Conservation (phyloP, 2,888 invertebrate genomes). For the Abrostola tripartita region DNA sequence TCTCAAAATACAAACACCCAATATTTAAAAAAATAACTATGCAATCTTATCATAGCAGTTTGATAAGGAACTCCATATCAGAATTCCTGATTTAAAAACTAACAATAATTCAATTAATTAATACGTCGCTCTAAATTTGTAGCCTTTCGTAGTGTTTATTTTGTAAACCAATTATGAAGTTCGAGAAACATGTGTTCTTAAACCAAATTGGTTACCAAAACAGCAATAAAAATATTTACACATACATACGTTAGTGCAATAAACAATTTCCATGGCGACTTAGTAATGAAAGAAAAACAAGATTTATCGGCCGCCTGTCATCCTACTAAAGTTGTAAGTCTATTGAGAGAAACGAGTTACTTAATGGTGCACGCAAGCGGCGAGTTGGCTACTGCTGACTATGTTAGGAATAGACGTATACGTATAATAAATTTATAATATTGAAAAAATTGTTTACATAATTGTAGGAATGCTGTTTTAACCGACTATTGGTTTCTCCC, state of each 20-base stretch:
- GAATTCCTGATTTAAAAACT: neutral
- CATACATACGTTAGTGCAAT: constrained; percentile 28
- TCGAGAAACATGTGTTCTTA: constrained; percentile 1
- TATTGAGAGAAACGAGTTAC: constrained; percentile 31
- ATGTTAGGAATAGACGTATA: constrained; percentile 2
- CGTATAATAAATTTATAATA: neutral
- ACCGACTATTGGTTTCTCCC: too few relatives aligned
- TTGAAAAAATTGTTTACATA: neutral
- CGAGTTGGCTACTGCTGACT: constrained; percentile 3
- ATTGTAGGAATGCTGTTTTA: too few relatives aligned
- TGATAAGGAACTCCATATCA: neutral
- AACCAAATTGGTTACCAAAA: constrained; percentile 23
- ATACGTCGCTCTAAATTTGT: neutral
- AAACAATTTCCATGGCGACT: constrained; percentile 33
- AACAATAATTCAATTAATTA: neutral
- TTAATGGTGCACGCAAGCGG: constrained; percentile 13
- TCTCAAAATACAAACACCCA: too few relatives aligned
- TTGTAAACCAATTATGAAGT: neutral
- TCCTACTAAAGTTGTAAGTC: constrained; percentile 23
- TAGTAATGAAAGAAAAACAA: constrained; percentile 40
- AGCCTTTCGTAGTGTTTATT: neutral
- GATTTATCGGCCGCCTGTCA: constrained; percentile 36
- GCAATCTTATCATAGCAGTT: too few relatives aligned
- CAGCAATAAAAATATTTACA: constrained; percentile 24
- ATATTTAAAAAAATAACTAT: too few relatives aligned